Evolutionary conservation across 2,797 vertebrate species (phyloP), one percentile per base, ranked within the genome.

Genomic region (Spatula versicolor): DNA sequence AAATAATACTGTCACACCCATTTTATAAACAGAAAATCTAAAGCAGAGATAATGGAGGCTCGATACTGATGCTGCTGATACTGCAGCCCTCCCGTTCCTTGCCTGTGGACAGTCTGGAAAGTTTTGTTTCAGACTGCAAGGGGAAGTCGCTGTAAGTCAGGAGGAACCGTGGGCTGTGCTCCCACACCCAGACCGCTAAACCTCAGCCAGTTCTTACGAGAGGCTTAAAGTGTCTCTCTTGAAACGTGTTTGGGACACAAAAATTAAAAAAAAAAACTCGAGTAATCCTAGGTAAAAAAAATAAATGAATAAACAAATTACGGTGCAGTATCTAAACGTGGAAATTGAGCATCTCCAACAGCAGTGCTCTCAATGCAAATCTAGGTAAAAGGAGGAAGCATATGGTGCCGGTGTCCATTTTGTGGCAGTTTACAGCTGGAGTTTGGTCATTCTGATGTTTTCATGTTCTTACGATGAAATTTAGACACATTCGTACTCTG

Each of bases 1-100:
- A 96, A 92, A 73, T 84, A 94, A 92, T 90, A 86, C 43, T 56
- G 55, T 89, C 87, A 88, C 92, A 41, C 89, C 92, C 89, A 16
- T 96, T 89, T 96, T 83, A 54, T 69, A 86, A 85, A 83, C 80
- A 69, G 84, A 72, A 89, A 58, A 95, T 75, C 50, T 23, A 26
- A 91, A 59, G 66, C 74, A 79, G 80, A 74, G 88, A 56, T 76
- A 71, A 52, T 45, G 48, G 85, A 93, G 31, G 37, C 69, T 96
- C 37, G 48, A 9, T 39, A 4, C 19, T 63, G 83, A 11, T 73
- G 69, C 39, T 90, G 52, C 62, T 89, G 68, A 11, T 93, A 50
- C 73, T 76, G 80, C 60, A 58, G 28, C 3, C 26, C 13, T 93
- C 88, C 78, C 30, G 5, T 22, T 85, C 43, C 43, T 39, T 6